These are phyloP conservation scores for Odocoileus virginianus DNA, from an alignment of 2,113 vertebrate genomes.

Conservation along the genomic window DNA sequence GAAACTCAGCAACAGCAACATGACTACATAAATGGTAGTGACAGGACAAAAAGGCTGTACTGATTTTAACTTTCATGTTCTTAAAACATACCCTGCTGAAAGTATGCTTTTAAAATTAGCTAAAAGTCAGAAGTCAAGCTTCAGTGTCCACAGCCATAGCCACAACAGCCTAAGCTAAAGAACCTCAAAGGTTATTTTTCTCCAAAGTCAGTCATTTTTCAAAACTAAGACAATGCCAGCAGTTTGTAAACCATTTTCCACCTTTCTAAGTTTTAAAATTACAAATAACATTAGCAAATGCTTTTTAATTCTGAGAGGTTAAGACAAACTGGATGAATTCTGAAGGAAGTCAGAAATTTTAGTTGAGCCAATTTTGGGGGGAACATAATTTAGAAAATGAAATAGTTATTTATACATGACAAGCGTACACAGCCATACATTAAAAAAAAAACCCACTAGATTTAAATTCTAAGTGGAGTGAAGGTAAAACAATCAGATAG, in stretches of 20 bases:
- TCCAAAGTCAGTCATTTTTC: neutral
- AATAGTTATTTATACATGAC: neutral
- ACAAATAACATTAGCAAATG: neutral
- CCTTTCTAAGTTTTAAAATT: neutral
- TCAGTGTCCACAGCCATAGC: neutral
- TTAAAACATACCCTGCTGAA: neutral
- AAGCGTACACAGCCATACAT: neutral
- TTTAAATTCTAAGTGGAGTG: neutral
- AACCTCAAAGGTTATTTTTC: neutral
- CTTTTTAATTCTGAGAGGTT: neutral
- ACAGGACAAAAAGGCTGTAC: neutral
- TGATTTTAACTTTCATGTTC: neutral
- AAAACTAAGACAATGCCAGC: conserved; percentile 10
- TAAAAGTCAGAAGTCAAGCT: neutral
- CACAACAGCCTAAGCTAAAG: neutral
- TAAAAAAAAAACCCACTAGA: neutral
- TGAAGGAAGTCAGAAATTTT: neutral
- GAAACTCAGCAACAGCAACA: neutral
- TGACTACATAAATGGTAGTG: neutral
- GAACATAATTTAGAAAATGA: neutral
- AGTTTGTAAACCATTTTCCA: neutral
- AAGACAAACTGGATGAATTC: neutral
- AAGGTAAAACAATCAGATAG: neutral
- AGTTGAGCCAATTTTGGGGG: neutral
- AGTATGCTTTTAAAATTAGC: neutral